These are phyloP conservation scores for Ibycter americanus DNA, from an alignment of 2,797 vertebrate species.

Conservation along the genomic window DNA sequence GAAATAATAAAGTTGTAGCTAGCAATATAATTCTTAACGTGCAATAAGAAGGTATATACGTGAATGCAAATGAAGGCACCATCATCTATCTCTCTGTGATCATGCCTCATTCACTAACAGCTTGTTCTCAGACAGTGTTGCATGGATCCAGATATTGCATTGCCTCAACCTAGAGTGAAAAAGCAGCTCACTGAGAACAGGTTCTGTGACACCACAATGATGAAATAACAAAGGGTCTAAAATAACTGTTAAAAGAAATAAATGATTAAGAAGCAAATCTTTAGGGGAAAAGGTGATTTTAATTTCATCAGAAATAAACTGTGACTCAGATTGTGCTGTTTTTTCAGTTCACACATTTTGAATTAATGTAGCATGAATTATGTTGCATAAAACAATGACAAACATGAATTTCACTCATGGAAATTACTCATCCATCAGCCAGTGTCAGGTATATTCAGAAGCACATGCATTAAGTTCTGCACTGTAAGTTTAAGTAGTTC, in stretches of 20 bases:
- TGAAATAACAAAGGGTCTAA: neutral
- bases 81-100: neutral
- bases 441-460: conserved; percentile 20
- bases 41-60: neutral
- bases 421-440: conserved; percentile 38
- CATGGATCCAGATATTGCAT: neutral
- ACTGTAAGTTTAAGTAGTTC: neutral
- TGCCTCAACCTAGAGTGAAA: neutral
- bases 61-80: neutral
- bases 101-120: neutral
- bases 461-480: neutral
- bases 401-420: neutral
- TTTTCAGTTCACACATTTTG: conserved; percentile 14
- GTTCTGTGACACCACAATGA: neutral
- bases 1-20: conserved; percentile 24
- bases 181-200: neutral
- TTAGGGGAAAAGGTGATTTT: neutral
- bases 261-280: neutral
- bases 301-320: neutral
- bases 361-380: conserved; percentile 35
- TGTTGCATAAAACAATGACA: conserved; percentile 23
- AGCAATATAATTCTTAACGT: neutral
- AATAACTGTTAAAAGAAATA: neutral
- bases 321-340: neutral
- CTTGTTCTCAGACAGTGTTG: neutral